Evolutionary conservation across 2,888 invertebrate genomes (phyloP).

Genomic region (Xestobium rufovillosum): DNA sequence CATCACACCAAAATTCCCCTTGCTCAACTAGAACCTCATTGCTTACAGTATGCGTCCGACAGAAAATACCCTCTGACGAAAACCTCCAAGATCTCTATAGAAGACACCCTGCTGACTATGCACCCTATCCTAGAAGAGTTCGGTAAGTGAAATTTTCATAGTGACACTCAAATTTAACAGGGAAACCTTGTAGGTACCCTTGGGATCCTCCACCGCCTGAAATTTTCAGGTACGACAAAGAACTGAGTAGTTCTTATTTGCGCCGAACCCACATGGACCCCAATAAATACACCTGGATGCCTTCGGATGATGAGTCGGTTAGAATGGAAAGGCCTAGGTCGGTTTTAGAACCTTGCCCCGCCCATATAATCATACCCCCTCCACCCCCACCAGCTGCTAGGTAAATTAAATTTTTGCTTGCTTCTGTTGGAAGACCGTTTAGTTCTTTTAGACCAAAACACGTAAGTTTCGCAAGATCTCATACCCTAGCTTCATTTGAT

Average conservation of each 20-base stretch:
- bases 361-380: conserved; percentile 13
- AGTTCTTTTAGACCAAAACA: conserved; percentile 65
- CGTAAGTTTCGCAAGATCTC: conserved; percentile 83
- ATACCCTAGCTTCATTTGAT: conserved; percentile 79
- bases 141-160: conserved; percentile 40
- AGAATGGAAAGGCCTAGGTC: conserved; percentile 62
- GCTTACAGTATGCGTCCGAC: conserved; percentile 78
- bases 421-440: conserved; percentile 4
- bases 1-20: conserved; percentile 64
- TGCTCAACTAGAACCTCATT: conserved; percentile 61
- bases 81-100: conserved; percentile 58
- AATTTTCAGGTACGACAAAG: conserved; percentile 59
- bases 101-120: conserved; percentile 56
- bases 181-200: conserved; percentile 52
- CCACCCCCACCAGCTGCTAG: conserved; percentile 13
- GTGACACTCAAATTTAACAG: neutral
- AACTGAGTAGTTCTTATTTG: conserved; percentile 74
- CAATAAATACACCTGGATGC: conserved; percentile 70
- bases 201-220: conserved; percentile 54
- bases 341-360: conserved; percentile 35
- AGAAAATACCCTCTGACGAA: conserved; percentile 82
- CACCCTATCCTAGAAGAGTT: conserved; percentile 71
- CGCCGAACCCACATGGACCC: conserved; percentile 70
- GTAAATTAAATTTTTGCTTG: neutral
- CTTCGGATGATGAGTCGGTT: conserved; percentile 65